A percentile compares a stretch with the other conserved stretches of the same genome.
These are phyloP conservation scores for Fukomys damarensis DNA, from an alignment of 2,113 vertebrate genomes.

Conservation along the genomic window DNA sequence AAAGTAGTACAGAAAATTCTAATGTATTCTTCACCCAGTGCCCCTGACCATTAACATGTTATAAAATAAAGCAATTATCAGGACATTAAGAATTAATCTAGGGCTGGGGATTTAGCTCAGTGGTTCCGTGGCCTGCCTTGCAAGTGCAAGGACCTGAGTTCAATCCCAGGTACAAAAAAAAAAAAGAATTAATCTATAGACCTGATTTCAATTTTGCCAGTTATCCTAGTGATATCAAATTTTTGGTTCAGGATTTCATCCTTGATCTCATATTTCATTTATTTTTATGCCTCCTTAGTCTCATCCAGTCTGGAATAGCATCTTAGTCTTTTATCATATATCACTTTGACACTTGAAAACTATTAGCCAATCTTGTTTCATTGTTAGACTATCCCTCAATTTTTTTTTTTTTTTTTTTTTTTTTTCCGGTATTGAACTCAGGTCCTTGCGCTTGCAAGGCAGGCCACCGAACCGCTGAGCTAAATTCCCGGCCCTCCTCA, in stretches of 20 bases:
- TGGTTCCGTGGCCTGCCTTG: no score
- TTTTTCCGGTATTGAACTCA: no score
- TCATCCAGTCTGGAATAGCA: neutral
- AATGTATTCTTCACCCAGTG: neutral
- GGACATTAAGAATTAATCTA: no score
- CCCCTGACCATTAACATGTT: neutral
- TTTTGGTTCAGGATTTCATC: neutral
- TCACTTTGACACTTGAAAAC: neutral
- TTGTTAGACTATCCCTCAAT: neutral
- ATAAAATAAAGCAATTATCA: neutral
- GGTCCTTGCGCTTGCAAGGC: no score
- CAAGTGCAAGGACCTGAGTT: no score
- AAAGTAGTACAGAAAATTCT: neutral
- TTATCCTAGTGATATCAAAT: neutral
- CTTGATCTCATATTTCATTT: neutral
- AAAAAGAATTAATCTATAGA: no score
- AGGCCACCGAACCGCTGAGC: no score
- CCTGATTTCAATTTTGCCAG: conserved; percentile 11
- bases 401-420: no score
- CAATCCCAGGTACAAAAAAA: no score
- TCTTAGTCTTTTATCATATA: neutral
- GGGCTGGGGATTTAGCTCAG: no score
- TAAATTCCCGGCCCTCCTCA: no score
- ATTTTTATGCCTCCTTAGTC: neutral
- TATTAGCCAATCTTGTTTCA: neutral